Evolutionary conservation across 2,888 invertebrate genomes (phyloP).

Genomic region (Synergus japonicus): DNA sequence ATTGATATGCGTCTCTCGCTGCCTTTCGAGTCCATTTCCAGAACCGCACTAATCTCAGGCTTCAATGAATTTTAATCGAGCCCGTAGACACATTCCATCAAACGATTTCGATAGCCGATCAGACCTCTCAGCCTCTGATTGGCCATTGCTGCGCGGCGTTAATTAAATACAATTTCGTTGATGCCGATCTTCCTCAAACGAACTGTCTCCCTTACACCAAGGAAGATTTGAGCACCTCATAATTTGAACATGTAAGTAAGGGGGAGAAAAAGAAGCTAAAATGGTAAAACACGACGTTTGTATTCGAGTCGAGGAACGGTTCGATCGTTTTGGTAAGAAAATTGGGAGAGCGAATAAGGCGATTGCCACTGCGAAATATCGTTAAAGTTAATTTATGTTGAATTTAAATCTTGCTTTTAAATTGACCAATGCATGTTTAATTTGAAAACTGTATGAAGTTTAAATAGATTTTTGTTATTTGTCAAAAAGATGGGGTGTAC

Average conservation of each 20-base stretch:
- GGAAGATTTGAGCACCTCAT: conserved; percentile 27
- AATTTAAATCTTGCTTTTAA: conserved; percentile 20
- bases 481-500: not conserved
- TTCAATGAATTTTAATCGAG: conserved; percentile 73
- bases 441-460: not conserved
- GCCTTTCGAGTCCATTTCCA: conserved; percentile 71
- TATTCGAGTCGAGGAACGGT: conserved; percentile 26
- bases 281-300: conserved; percentile 38
- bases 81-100: conserved; percentile 50
- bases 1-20: conserved; percentile 74
- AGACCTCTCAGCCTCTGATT: not conserved
- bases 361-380: conserved; percentile 21
- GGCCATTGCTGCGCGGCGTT: conserved; percentile 20
- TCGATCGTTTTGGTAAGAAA: conserved; percentile 32
- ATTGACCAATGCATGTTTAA: not conserved
- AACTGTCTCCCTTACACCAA: conserved; percentile 3
- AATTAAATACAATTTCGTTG: conserved; percentile 30
- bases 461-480: not conserved
- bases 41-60: conserved; percentile 68
- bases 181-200: conserved; percentile 22
- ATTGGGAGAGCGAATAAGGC: conserved; percentile 24
- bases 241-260: conserved; percentile 7
- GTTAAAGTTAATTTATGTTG: conserved; percentile 12
- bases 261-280: not conserved
- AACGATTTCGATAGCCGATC: conserved; percentile 48